phyloP scores from a whole-genome alignment of 2,797 vertebrate genomes.

The Babyrousa celebensis region DNA sequence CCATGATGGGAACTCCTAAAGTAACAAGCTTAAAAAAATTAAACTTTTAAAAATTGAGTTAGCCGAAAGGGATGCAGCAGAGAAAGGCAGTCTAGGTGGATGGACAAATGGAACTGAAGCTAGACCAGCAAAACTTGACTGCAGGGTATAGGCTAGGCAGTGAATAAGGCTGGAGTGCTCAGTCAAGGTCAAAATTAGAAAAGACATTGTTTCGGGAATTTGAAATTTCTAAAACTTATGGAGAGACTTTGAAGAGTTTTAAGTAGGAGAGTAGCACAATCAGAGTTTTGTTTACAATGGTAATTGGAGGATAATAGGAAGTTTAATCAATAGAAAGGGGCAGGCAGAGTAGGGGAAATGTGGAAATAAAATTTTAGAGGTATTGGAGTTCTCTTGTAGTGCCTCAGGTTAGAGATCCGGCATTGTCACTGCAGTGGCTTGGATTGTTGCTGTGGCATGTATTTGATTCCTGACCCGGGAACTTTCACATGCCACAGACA shows the following conservation, averaged over 20 bases:
- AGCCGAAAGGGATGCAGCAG: not conserved
- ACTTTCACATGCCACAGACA: too few relatives aligned
- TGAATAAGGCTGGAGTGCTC: not conserved
- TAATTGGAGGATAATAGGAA: not conserved
- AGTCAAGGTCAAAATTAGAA: conserved; percentile 23
- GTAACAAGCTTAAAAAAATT: not conserved
- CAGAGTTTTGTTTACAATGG: not conserved
- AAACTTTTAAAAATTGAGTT: conserved; percentile 45
- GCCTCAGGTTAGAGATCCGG: too few relatives aligned
- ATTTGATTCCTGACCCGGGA: too few relatives aligned
- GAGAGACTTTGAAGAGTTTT: conserved; percentile 58
- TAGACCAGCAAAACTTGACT: not conserved
- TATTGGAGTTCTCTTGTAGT: not conserved
- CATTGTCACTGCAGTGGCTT: too few relatives aligned
- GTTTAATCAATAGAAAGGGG: not conserved
- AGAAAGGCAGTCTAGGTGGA: not conserved
- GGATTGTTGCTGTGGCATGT: too few relatives aligned
- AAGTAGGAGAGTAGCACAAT: not conserved
- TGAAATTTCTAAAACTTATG: not conserved
- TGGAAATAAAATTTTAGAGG: not conserved
- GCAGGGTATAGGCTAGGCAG: not conserved
- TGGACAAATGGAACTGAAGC: not conserved
- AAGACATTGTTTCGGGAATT: conserved; percentile 1
- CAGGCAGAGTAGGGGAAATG: not conserved
- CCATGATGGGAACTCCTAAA: too few relatives aligned